These are phyloP conservation scores for Trogon melanurus DNA, from an alignment of 2,113 vertebrate genomes.

Conservation along the genomic window DNA sequence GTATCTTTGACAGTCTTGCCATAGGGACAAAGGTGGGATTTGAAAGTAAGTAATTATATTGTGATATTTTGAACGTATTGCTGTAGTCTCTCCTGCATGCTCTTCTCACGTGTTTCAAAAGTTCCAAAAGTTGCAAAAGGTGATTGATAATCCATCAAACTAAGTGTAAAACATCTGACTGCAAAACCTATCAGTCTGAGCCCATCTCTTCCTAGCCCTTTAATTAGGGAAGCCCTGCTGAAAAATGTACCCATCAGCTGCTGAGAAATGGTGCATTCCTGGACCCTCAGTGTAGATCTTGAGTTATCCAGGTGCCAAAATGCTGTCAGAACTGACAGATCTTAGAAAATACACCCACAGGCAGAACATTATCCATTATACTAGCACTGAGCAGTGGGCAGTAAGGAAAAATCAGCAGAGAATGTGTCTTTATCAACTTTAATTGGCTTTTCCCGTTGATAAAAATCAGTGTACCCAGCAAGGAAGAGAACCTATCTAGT, in stretches of 20 bases:
- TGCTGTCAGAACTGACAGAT: constrained; percentile 77
- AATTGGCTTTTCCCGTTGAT: constrained; percentile 69
- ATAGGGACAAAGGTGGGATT: background rate
- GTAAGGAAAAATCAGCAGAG: constrained; percentile 62
- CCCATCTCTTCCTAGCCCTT: constrained; percentile 69
- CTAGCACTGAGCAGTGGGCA: constrained; percentile 70
- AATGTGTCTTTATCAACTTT: constrained; percentile 73
- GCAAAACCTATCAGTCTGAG: constrained; percentile 74
- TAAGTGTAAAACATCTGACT: constrained; percentile 69
- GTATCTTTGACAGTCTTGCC: background rate
- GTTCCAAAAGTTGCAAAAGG: constrained; percentile 46
- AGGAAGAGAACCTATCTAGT: constrained; percentile 40
- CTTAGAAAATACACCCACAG: constrained; percentile 75
- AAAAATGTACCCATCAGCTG: constrained; percentile 76
- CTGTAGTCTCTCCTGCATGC: background rate
- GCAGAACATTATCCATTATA: constrained; percentile 75
- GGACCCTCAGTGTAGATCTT: constrained; percentile 74
- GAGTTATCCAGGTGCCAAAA: constrained; percentile 76
- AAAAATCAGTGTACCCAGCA: constrained; percentile 34
- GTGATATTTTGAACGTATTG: background rate
- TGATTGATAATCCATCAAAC: constrained; percentile 77
- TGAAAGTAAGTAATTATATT: background rate
- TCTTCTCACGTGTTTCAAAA: constrained; percentile 19
- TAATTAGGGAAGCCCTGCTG: constrained; percentile 78
- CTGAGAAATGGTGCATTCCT: constrained; percentile 70